Evolutionary conservation across 2,113 vertebrate species (phyloP).

Genomic region (Grantiella picta): DNA sequence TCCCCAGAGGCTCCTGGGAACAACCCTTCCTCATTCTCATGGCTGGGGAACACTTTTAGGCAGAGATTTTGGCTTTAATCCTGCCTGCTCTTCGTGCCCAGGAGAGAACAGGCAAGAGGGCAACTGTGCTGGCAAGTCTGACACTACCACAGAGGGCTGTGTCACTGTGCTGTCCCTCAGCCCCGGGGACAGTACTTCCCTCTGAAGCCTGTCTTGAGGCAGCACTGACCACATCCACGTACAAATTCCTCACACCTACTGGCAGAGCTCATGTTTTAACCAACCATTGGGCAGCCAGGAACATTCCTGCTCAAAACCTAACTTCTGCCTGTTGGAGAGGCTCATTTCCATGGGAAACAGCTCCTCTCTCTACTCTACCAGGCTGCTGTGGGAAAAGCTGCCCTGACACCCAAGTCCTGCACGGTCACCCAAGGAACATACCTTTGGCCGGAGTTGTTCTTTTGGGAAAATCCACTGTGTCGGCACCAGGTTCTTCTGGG

Average conservation of each 20-base stretch:
- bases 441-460: constrained; percentile 89
- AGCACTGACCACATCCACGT: not conserved
- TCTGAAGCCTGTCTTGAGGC: not conserved
- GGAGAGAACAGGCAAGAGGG: not conserved
- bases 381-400: not conserved
- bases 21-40: not conserved
- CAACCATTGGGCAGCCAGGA: not conserved
- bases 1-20: not conserved
- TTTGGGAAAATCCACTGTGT: constrained; percentile 91
- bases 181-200: not conserved
- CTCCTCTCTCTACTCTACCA: not conserved
- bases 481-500: constrained; percentile 76
- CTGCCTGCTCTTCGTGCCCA: not conserved
- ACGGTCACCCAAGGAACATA: constrained; percentile 15
- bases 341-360: not conserved
- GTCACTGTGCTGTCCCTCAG: not conserved
- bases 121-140: not conserved
- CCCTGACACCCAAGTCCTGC: not conserved
- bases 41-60: not conserved
- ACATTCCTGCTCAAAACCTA: not conserved
- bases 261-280: not conserved
- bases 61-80: not conserved
- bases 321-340: not conserved
- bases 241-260: not conserved
- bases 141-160: not conserved